Conservation (phyloP, 92 coral and sea anemone species). For the Palythoa caribaeorum region DNA sequence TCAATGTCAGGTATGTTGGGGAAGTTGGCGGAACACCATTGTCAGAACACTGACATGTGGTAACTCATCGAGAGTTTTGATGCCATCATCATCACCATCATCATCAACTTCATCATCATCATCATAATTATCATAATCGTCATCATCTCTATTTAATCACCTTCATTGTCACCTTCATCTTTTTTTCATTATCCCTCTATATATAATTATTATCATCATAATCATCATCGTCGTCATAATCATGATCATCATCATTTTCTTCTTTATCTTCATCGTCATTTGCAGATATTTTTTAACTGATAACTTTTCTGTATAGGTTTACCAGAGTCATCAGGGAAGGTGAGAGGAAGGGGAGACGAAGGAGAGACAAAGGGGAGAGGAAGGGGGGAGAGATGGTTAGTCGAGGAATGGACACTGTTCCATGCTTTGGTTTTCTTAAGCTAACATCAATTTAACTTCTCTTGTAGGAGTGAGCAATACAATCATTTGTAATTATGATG, state of each 20-base stretch:
- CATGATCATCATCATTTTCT: neutral
- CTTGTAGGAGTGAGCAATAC: slow-evolving; percentile 90
- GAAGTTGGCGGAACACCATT: too few species aligned
- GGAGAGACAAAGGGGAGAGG: too few species aligned
- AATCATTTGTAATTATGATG: slow-evolving; percentile 90
- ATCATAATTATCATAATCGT: neutral
- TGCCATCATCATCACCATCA: neutral
- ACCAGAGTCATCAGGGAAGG: too few species aligned
- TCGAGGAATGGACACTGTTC: neutral
- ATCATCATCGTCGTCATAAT: neutral
- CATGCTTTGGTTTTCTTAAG: neutral
- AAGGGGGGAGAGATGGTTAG: too few species aligned
- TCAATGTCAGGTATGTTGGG: too few species aligned
- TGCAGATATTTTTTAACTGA: neutral
- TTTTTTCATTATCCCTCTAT: too few species aligned
- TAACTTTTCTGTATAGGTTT: neutral
- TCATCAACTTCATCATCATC: neutral
- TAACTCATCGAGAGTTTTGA: neutral
- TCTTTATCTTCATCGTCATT: neutral
- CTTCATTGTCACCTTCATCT: too few species aligned
- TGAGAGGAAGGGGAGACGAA: too few species aligned
- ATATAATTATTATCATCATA: neutral
- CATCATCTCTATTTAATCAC: neutral
- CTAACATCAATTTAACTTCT: neutral
- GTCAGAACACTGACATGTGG: too few species aligned